A percentile compares a stretch with the other conserved stretches of the same genome.
These are phyloP conservation scores for Chitala chitala DNA, from an alignment of 2,113 vertebrate species.

Conservation along the genomic window DNA sequence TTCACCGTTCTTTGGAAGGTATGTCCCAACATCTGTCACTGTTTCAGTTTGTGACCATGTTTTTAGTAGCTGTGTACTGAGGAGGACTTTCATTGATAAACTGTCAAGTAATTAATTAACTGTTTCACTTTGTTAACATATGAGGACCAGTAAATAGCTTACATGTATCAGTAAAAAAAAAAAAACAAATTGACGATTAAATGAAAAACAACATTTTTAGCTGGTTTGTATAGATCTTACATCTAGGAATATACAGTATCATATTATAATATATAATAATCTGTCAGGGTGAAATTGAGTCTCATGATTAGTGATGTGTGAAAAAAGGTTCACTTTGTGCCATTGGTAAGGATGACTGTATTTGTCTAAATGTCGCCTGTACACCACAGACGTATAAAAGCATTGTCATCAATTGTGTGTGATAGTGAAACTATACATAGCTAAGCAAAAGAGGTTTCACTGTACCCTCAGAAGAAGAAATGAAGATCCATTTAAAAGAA, in stretches of 20 bases:
- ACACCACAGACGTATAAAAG: conserved; percentile 24
- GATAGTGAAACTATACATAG: conserved; percentile 50
- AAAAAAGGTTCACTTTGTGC: no score
- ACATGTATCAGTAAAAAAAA: background rate
- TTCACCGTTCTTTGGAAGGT: conserved; percentile 32
- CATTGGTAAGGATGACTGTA: no score
- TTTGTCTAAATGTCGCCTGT: background rate
- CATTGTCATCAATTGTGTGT: conserved; percentile 26
- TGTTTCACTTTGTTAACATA: background rate
- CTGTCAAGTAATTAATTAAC: no score
- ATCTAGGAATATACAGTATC: no score
- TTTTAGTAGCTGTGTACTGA: no score
- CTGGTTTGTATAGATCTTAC: no score
- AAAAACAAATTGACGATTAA: background rate
- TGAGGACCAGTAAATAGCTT: conserved; percentile 35
- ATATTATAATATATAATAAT: no score
- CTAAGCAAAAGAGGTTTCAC: conserved; percentile 51
- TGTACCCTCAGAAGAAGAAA: conserved; percentile 53
- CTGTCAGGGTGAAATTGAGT: no score
- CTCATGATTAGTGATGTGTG: no score
- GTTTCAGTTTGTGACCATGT: no score
- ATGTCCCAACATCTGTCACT: conserved; percentile 35
- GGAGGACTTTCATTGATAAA: no score
- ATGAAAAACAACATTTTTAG: no score
- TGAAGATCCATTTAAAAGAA: conserved; percentile 50